Evolutionary conservation across 2,113 vertebrate species (phyloP).

Genomic region (Elephantulus edwardii): DNA sequence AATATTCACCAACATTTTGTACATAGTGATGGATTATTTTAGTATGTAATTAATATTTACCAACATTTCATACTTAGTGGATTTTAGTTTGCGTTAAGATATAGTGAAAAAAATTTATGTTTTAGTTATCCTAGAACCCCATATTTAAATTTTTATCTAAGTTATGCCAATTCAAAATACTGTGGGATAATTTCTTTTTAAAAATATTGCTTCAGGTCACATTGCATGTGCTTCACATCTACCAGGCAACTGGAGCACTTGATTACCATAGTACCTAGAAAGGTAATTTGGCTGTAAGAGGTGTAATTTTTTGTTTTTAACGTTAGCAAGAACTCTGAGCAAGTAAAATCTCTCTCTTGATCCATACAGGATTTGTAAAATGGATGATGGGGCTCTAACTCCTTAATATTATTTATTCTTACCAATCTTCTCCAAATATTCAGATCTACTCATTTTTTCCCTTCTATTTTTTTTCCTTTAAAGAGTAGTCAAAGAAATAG

Average conservation of each 20-base stretch:
- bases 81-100: conserved; percentile 1
- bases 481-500: conserved; percentile 7
- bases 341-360: background rate
- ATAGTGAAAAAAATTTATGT: background rate
- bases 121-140: conserved; percentile 26
- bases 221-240: conserved; percentile 30
- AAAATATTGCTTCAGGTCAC: conserved; percentile 13
- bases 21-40: conserved; percentile 30
- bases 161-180: conserved; percentile 33
- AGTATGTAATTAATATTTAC: background rate
- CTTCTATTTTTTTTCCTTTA: background rate
- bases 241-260: conserved; percentile 8
- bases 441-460: background rate
- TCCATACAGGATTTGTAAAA: background rate
- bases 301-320: conserved; percentile 34
- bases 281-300: conserved; percentile 23
- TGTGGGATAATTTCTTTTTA: conserved; percentile 11
- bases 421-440: background rate
- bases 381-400: background rate
- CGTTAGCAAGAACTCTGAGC: conserved; percentile 22
- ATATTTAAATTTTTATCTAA: conserved; percentile 47
- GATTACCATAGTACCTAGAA: conserved; percentile 51
- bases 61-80: conserved; percentile 21
- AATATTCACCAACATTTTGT: conserved; percentile 13
- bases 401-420: background rate